Base-by-base conservation (phyloP, 2,797 vertebrate genomes). In the Scarus forsteni region DNA sequence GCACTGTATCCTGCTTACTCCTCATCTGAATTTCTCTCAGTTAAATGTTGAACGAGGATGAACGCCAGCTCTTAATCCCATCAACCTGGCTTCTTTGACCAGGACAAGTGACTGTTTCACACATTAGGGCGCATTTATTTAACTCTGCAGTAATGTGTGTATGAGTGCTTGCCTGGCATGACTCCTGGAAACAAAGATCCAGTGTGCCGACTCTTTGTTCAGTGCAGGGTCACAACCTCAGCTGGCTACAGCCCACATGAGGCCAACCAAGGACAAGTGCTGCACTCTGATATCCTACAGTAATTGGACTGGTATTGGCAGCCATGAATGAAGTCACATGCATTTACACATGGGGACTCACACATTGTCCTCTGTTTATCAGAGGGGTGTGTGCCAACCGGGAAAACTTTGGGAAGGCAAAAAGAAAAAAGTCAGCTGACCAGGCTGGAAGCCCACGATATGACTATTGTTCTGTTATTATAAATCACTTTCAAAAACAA, bases 361-460 rank as follows among this genome's bases (percentile, higher is more conserved):
- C 76, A 83, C 76, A 34, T 35, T 46, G 34, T 44, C 36, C 69
- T 83, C 79, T 89, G 90, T 90, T 90, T 54, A 55, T 61, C 15
- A 72, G 52, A 9, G 1, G 61, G 36, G 59, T 46, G 49, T 63
- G 36, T 56, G 71, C 73, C 76, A 81, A 74, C 39, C 38, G 73
- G 61, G 7, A 59, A 45, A 60, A 14, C 34, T 19, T 74, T 49
- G 66, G 56, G 59, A 60, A 73, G 45, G 58, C 57, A 68, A 69
- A 85, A 76, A 27, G 27, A 27, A 27, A 27, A 74, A 57, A 75
- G 36, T 75, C 60, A 72, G 71, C 64, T 75, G 71, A 68, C 52
- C 51, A 19, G 54, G 49, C 48, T 56, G 52, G 16, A 11, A 56
- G 27, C 50, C 66, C 38, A 16, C 49, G 61, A 79, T 66, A 42